A percentile compares a stretch with the other conserved stretches of the same genome.
Evolutionary conservation across 1,140 invertebrate species (phyloP).

Genomic region (Ostrea edulis): DNA sequence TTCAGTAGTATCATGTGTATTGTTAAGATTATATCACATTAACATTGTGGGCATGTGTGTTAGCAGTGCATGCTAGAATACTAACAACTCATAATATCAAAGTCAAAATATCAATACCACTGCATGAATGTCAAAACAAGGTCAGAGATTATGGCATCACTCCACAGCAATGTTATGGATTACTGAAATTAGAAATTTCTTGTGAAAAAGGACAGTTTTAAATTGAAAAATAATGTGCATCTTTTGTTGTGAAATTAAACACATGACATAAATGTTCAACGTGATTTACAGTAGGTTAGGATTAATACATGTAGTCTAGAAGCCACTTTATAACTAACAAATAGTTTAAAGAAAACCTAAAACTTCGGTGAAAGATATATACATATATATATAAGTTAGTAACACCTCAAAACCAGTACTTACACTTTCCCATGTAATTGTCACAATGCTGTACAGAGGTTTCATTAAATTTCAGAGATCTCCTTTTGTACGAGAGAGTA

Average conservation of each 20-base stretch:
- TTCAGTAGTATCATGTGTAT: no score
- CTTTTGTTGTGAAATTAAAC: not conserved
- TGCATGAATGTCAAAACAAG: not conserved
- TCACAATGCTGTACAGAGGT: constrained; percentile 35
- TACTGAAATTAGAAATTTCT: not conserved
- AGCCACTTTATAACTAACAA: not conserved
- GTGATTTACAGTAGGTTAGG: not conserved
- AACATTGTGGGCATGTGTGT: not conserved
- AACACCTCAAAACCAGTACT: not conserved
- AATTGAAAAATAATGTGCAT: not conserved
- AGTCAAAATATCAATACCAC: not conserved
- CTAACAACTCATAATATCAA: not conserved
- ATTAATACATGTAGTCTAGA: not conserved
- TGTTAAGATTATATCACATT: not conserved
- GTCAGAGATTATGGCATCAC: not conserved
- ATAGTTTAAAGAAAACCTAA: not conserved
- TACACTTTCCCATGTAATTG: not conserved
- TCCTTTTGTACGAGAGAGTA: constrained; percentile 58
- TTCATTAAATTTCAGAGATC: constrained; percentile 60
- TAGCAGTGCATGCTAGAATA: constrained; percentile 28
- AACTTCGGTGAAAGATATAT: not conserved
- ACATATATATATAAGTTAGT: no score
- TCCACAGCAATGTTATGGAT: no score
- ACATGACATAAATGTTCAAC: not conserved
- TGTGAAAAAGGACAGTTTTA: not conserved